Evolutionary conservation across 1,140 invertebrate species (phyloP).

Genomic region (Musca domestica): DNA sequence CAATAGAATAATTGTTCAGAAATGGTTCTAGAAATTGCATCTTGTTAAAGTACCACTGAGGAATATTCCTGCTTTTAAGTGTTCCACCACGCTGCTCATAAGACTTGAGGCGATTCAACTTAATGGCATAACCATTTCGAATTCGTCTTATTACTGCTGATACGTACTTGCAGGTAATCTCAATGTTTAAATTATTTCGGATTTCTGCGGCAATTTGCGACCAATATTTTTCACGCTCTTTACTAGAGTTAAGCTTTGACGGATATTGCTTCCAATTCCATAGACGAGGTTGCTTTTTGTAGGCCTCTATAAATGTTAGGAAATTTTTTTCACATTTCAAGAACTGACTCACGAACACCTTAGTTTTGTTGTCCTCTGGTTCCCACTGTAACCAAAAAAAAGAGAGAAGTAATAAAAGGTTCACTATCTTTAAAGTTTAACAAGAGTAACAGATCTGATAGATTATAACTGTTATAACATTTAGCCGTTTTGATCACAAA

Average conservation of each 20-base stretch:
- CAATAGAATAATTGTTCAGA: background rate
- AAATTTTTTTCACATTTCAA: background rate
- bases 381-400: no score
- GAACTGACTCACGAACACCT: background rate
- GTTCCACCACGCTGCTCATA: background rate
- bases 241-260: background rate
- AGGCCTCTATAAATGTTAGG: background rate
- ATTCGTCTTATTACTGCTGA: background rate
- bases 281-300: background rate
- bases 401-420: no score
- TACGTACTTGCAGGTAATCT: background rate
- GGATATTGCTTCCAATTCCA: background rate
- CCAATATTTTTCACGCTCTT: background rate
- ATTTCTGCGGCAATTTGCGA: background rate
- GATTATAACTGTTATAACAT: no score
- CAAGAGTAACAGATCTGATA: no score
- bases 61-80: background rate
- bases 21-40: background rate
- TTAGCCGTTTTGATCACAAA: no score
- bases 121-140: background rate
- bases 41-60: background rate
- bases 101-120: background rate
- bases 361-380: no score
- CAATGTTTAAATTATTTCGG: background rate
- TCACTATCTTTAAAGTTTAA: no score